Base-by-base conservation (phyloP, 1,140 invertebrate genomes). In the Prorops nasuta region DNA sequence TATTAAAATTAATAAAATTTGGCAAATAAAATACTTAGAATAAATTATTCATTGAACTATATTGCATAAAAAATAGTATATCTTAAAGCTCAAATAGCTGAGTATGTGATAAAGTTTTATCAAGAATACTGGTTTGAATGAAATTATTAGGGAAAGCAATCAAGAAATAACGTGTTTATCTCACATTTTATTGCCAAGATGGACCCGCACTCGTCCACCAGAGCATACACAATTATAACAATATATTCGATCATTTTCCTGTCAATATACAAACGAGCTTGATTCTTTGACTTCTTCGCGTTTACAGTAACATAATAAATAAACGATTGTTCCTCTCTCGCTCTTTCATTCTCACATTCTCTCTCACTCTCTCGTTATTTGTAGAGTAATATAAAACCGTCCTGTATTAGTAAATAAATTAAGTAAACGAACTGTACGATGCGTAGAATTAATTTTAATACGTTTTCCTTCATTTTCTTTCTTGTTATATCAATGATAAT, bases 361-460 rank as follows among this genome's bases (percentile, higher is more conserved):
- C 20, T 43, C 35, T 45, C 15, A 43, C 32, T 35, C 38, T 49
- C 15, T 39, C 15, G 28, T 40, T 41, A 24, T 37, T 2, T 41
- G 22, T 19, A 34, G 55, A 53, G 57, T 59, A 71, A 69, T 70
- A 71, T 64, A 71, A 71, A 69, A 69, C 56, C 44, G 58, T 53
- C n/a, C 39, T 64, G 63, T 28, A 56, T 69, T 64, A 63, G 60
- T 67, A 58, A 71, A 72, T 72, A 74, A 74, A 72, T 74, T 71
- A 72, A 72, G 65, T 69, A 72, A 72, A 71, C 54, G 49, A 66
- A 64, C 51, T 49, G 36, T 66, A 63, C 57, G 63, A 57, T 56
- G 54, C 52, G 51, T 43, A 61, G 57, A 64, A 60, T 56, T 54
- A 53, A 57, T 49, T 49, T 58, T 53, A 43, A 60, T 52, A 57